Evolutionary conservation across 2,113 vertebrate genomes (phyloP).

Genomic region (Stictonetta naevosa): DNA sequence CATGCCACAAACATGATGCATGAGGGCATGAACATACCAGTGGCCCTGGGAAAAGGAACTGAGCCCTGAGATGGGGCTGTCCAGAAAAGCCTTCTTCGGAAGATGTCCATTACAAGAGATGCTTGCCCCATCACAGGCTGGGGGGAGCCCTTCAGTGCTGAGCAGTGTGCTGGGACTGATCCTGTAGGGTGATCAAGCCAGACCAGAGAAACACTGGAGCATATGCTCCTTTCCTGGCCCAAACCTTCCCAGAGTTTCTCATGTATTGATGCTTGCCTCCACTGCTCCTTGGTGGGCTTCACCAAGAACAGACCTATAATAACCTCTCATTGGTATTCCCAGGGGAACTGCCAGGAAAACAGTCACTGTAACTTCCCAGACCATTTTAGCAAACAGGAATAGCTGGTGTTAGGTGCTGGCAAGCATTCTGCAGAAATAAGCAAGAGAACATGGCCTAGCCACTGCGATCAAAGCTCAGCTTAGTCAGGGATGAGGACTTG

Average conservation of each 20-base stretch:
- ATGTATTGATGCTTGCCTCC: neutral
- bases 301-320: neutral
- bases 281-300: neutral
- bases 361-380: neutral
- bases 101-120: slow-evolving; percentile 57
- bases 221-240: neutral
- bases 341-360: neutral
- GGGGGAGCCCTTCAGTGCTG: neutral
- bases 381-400: neutral
- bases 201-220: neutral
- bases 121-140: neutral
- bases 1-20: slow-evolving; percentile 69
- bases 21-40: slow-evolving; percentile 30
- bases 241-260: neutral
- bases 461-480: neutral
- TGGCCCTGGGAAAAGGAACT: neutral
- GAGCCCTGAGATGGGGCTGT: neutral
- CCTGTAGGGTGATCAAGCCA: neutral
- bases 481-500: neutral
- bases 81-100: neutral
- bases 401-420: neutral
- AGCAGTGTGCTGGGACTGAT: neutral
- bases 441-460: neutral
- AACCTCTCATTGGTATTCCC: neutral
- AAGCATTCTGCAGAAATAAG: neutral